Evolutionary conservation across 2,888 invertebrate genomes (phyloP).

Genomic region (Tridacna crocea): DNA sequence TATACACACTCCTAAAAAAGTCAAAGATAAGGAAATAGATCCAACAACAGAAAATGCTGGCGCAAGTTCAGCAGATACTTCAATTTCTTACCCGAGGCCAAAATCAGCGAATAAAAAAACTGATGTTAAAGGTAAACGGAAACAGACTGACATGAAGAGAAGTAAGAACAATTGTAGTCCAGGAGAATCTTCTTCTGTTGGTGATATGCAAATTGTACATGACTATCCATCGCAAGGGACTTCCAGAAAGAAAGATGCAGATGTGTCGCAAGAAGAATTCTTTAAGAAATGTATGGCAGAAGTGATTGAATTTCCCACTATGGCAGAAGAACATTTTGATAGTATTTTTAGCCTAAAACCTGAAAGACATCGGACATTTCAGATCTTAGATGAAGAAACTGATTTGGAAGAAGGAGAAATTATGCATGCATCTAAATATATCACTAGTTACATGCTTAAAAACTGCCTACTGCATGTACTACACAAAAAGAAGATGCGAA

Average conservation of each 20-base stretch:
- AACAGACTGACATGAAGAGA: not conserved
- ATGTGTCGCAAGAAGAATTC: not conserved
- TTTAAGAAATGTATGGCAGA: not conserved
- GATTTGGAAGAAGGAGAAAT: slow-evolving; percentile 37
- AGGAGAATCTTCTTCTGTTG: not conserved
- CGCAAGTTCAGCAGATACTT: not conserved
- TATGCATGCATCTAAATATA: slow-evolving; percentile 34
- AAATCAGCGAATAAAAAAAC: not conserved
- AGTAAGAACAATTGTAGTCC: not conserved
- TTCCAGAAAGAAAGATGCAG: not conserved
- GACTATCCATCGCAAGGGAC: not conserved
- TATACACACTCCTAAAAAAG: slow-evolving; percentile 1
- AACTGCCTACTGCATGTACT: slow-evolving; percentile 35
- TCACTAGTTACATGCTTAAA: slow-evolving; percentile 52
- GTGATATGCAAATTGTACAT: not conserved
- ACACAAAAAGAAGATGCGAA: not conserved
- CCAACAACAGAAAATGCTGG: not conserved
- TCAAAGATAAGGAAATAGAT: not conserved
- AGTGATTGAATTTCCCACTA: not conserved
- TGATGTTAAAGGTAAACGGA: not conserved
- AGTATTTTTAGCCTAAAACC: too few relatives aligned
- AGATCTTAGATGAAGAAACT: not conserved
- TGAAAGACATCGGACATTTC: not conserved
- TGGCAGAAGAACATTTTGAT: not conserved
- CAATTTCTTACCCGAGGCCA: not conserved